Conservation (phyloP, 2,113 vertebrate species). For the Maccullochella peelii region DNA sequence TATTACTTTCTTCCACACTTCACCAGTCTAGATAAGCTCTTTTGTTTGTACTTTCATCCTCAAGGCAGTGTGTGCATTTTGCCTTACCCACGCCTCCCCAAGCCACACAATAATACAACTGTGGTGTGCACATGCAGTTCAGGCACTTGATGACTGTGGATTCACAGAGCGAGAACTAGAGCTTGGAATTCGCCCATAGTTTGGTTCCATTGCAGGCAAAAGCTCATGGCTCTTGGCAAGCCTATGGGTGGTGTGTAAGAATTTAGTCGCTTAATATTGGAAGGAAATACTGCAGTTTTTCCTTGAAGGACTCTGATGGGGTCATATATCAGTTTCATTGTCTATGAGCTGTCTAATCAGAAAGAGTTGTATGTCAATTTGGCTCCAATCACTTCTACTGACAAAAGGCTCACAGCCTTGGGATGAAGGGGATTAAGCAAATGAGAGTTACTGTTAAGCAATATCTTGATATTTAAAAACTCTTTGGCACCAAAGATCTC, state of each 20-base stretch:
- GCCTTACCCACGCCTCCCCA: background rate
- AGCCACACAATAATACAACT: constrained; percentile 3
- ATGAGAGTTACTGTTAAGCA: background rate
- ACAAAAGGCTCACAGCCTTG: constrained; percentile 1
- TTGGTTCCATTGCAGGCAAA: background rate
- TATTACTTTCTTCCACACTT: constrained; percentile 39
- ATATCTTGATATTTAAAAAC: background rate
- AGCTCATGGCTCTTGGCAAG: background rate
- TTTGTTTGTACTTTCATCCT: constrained; percentile 40
- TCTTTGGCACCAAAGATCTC: background rate
- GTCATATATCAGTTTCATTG: constrained; percentile 32
- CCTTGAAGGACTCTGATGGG: constrained; percentile 72
- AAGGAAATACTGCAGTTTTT: constrained; percentile 13
- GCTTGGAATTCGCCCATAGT: background rate
- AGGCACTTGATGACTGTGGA: background rate
- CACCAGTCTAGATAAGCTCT: constrained; percentile 38
- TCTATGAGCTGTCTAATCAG: constrained; percentile 3
- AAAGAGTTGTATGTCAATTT: constrained; percentile 15
- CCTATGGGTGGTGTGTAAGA: constrained; percentile 6
- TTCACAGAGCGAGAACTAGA: background rate
- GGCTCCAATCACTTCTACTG: constrained; percentile 8
- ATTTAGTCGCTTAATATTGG: constrained; percentile 4
- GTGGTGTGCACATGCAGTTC: background rate
- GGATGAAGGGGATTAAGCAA: constrained; percentile 1
- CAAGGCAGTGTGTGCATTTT: background rate